phyloP scores from a whole-genome alignment of 2,888 invertebrate species.

The Nymphalis polychloros region DNA sequence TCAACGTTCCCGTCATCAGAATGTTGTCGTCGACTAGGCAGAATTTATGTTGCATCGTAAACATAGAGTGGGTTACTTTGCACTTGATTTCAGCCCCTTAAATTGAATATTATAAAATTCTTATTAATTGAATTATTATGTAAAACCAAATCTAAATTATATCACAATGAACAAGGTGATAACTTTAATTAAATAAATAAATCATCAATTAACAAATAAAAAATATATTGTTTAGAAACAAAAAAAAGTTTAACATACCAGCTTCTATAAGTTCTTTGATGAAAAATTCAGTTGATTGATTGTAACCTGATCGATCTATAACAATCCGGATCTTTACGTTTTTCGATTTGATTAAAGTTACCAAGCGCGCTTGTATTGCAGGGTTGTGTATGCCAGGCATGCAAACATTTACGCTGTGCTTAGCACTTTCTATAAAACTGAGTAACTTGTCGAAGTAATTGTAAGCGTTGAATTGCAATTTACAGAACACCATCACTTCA shows the following conservation, averaged over 20 bases:
- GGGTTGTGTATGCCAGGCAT: conserved; percentile 77
- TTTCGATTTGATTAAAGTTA: conserved; percentile 62
- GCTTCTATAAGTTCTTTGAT: conserved; percentile 68
- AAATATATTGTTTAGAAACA: conserved; percentile 1
- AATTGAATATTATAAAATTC: conserved; percentile 33
- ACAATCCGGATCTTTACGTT: conserved; percentile 67
- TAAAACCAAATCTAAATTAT: no score
- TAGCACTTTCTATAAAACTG: conserved; percentile 70
- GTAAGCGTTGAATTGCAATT: conserved; percentile 71
- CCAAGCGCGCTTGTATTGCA: conserved; percentile 70
- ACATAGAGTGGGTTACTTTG: conserved; percentile 64
- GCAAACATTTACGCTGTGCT: conserved; percentile 65
- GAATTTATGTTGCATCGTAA: conserved; percentile 90
- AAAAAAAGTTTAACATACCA: conserved; percentile 53
- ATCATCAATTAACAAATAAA: background rate
- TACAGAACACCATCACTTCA: conserved; percentile 79
- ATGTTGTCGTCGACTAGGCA: conserved; percentile 83
- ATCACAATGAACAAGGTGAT: no score
- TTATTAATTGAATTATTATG: background rate
- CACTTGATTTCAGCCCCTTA: conserved; percentile 82
- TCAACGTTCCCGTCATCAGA: conserved; percentile 87
- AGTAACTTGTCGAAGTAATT: conserved; percentile 75
- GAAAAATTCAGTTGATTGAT: conserved; percentile 66
- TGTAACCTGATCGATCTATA: conserved; percentile 68
- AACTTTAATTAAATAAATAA: background rate